Conservation (phyloP, 2,113 vertebrate genomes). For the Cyphomyrus discorhynchus region DNA sequence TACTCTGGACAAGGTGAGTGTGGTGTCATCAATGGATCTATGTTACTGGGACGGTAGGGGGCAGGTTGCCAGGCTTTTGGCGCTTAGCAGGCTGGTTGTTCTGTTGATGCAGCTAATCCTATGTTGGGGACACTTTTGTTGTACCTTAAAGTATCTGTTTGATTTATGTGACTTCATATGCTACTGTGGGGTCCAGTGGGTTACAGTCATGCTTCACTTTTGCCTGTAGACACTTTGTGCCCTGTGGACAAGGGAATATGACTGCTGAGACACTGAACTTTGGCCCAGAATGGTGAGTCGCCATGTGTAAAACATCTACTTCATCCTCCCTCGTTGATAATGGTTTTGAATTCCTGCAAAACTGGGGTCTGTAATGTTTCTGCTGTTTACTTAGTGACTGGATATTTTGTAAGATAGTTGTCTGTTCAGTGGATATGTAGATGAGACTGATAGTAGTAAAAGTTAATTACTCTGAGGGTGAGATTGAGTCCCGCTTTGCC, state of each 20-base stretch:
- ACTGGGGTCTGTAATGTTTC: not conserved
- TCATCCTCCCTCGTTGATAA: not conserved
- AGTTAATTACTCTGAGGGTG: not conserved
- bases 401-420: not conserved
- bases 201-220: not conserved
- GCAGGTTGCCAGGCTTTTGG: not conserved
- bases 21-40: not conserved
- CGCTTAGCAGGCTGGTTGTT: not conserved
- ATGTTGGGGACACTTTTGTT: not conserved
- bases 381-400: not conserved
- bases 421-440: not conserved
- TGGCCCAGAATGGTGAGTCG: slow-evolving; percentile 68
- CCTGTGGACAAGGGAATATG: slow-evolving; percentile 47
- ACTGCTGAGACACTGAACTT: slow-evolving; percentile 73
- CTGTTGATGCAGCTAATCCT: not conserved
- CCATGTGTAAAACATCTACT: not conserved
- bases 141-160: not conserved
- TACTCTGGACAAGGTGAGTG: slow-evolving; percentile 35
- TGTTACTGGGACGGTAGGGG: not conserved
- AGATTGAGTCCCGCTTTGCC: not conserved
- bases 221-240: slow-evolving; percentile 27
- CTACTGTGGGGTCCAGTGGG: not conserved
- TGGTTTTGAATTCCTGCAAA: not conserved
- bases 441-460: not conserved
- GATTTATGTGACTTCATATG: not conserved